Evolutionary conservation across 2,113 vertebrate species (phyloP).

Genomic region (Athene noctua): DNA sequence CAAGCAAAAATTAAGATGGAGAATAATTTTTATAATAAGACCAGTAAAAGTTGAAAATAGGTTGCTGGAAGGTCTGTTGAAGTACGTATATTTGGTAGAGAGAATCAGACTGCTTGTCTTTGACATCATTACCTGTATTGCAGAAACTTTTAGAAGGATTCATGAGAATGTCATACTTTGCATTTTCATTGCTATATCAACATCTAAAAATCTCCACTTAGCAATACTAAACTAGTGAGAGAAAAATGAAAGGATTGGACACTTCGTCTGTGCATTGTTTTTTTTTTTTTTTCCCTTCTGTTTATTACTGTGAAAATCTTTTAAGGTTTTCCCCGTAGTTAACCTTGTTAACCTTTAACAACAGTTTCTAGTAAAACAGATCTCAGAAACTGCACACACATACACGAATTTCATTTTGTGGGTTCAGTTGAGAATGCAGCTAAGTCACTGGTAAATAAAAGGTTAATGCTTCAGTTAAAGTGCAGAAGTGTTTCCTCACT

Average conservation of each 20-base stretch:
- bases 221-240: background rate
- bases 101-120: background rate
- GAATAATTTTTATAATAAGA: background rate
- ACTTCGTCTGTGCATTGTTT: background rate
- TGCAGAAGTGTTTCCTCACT: background rate
- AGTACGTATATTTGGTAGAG: background rate
- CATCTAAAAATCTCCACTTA: background rate
- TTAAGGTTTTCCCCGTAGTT: background rate
- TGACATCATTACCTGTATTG: background rate
- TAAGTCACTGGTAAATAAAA: background rate
- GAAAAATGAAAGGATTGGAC: background rate
- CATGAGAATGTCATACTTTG: background rate
- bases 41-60: background rate
- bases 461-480: constrained; percentile 14
- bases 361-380: background rate
- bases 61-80: background rate
- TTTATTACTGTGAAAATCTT: background rate
- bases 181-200: background rate
- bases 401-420: background rate
- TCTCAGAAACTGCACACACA: accelerated
- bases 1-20: background rate
- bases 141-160: background rate
- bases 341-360: background rate
- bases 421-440: background rate
- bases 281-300: no score